Evolutionary conservation across 2,113 vertebrate species (phyloP), one percentile per base, ranked within the genome.

Genomic region (Euleptes europaea): DNA sequence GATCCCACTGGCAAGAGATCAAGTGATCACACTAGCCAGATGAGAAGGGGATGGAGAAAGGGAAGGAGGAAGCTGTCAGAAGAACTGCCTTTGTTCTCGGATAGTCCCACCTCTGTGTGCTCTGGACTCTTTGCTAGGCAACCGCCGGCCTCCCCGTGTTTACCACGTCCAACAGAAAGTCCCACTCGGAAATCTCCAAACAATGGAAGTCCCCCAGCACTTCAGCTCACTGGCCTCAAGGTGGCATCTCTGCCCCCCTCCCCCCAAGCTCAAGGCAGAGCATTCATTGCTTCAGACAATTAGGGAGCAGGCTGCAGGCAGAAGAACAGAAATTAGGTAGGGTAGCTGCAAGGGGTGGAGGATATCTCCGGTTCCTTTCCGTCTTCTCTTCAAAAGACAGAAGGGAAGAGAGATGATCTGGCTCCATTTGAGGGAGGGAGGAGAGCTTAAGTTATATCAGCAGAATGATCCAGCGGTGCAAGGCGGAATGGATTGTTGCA

Each of bases 71-170:
- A 42, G 66, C 72, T 82, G 69, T 57, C 66, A 79, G 65, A 31
- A 71, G 44, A 88, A 80, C 73, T 65, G 89, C 26, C 82, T 90
- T 80, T 83, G 65, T 87, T 85, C 60, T 91, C 76, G n/a, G 69
- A 31, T 1, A n/a, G 80, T 88, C 66, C 12, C 66, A 88, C 78
- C 71, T 89, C 88, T 77, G 70, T 3, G 0, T 0, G 19, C 40
- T 71, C 71, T 51, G 66, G 89, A 80, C 47, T 65, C 42, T 83
- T 73, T 70, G 14, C 33, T 85, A 0, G 0, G 77, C 79, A 86
- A 83, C 70, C 84, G 78, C 38, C 42, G 40, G 49, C 21, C 35
- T n/a, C 35, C 65, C 51, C n/a, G 60, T 12, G 31, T 66, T 74
- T 80, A 89, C 21, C 1, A 51, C 38, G 73, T 5, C 0, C 0